Percentiles rank a stretch among this genome's conserved stretches.
Conservation (phyloP, 2,113 vertebrate species). For the Phoenicopterus ruber region DNA sequence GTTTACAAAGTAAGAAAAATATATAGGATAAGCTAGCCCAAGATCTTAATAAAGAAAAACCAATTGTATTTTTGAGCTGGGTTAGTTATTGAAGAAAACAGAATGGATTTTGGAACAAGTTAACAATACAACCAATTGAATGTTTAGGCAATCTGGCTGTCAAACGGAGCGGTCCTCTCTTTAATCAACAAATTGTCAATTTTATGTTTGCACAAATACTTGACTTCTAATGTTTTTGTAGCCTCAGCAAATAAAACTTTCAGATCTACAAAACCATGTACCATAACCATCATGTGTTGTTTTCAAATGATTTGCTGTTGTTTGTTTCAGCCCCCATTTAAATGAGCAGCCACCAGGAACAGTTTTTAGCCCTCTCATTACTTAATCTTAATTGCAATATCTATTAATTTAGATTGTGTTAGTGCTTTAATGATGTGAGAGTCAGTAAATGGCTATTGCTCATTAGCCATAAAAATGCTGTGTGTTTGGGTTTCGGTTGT, state of each 20-base stretch:
- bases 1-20: background rate
- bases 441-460: constrained; percentile 38
- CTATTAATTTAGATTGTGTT: constrained; percentile 61
- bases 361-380: constrained; percentile 7
- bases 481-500: background rate
- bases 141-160: background rate
- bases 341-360: constrained; percentile 32
- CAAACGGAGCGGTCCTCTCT: background rate
- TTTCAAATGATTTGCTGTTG: background rate
- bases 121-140: background rate
- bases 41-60: background rate
- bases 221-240: background rate
- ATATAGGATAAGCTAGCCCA: background rate
- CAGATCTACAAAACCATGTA: background rate
- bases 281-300: background rate
- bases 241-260: background rate
- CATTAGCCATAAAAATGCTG: constrained; percentile 31
- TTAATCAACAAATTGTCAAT: background rate
- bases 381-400: constrained; percentile 56
- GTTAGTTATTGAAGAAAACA: background rate
- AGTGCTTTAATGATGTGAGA: constrained; percentile 24
- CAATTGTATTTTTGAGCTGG: background rate
- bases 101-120: background rate
- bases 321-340: background rate
- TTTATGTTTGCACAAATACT: background rate